phyloP scores from a whole-genome alignment of 2,888 invertebrate genomes.

The Napeogenes inachia region DNA sequence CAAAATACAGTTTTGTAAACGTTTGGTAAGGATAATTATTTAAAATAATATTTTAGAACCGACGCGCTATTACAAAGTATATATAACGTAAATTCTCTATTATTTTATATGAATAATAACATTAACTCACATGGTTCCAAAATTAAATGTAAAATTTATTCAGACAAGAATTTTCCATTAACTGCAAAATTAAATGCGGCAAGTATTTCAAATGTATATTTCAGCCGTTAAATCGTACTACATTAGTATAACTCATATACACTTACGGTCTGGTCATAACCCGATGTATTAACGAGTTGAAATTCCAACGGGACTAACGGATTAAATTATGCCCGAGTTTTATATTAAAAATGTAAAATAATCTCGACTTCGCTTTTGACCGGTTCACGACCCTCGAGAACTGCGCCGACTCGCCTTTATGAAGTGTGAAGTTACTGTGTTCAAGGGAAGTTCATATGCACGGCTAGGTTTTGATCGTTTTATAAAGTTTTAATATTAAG shows the following conservation, averaged over 20 bases:
- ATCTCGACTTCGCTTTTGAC: slow-evolving; percentile 20
- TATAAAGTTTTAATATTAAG: too few species aligned
- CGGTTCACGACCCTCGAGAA: slow-evolving; percentile 21
- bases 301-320: slow-evolving; percentile 16
- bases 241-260: slow-evolving; percentile 3
- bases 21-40: too few species aligned
- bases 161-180: slow-evolving; percentile 6
- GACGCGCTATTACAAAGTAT: too few species aligned
- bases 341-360: slow-evolving; percentile 24
- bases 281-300: slow-evolving; percentile 14
- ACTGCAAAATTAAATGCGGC: slow-evolving; percentile 1
- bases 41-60: too few species aligned
- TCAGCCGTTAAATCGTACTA: neutral
- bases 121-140: neutral
- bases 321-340: slow-evolving; percentile 16
- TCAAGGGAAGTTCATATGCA: slow-evolving; percentile 6
- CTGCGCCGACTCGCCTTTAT: slow-evolving; percentile 20
- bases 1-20: too few species aligned
- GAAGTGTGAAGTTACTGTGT: slow-evolving; percentile 16
- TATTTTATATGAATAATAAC: too few species aligned
- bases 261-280: slow-evolving; percentile 1
- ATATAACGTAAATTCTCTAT: too few species aligned
- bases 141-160: neutral
- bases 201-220: slow-evolving; percentile 2
- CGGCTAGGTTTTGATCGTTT: neutral